Conservation (phyloP, 2,113 vertebrate genomes). For the Scophthalmus maximus region DNA sequence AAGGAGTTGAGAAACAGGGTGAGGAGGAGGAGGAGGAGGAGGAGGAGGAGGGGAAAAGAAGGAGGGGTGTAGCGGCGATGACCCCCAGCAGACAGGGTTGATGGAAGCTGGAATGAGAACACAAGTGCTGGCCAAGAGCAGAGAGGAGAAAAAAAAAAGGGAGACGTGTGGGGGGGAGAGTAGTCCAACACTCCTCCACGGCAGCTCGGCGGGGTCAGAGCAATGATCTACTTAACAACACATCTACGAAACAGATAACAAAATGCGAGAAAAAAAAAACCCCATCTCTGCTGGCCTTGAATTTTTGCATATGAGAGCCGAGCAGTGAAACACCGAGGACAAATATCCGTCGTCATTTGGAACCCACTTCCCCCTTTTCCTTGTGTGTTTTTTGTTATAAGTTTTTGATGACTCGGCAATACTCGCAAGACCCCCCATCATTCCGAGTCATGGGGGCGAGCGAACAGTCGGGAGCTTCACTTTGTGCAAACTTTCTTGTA, state of each 20-base stretch:
- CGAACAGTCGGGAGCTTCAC: not conserved
- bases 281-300: constrained; percentile 23
- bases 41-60: not conserved
- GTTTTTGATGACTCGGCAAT: constrained; percentile 41
- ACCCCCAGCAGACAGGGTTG: constrained; percentile 82
- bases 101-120: constrained; percentile 77
- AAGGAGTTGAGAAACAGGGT: constrained; percentile 59
- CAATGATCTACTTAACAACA: constrained; percentile 43
- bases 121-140: constrained; percentile 61
- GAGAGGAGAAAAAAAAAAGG: constrained; percentile 13
- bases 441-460: constrained; percentile 15
- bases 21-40: not conserved
- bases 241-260: constrained; percentile 26
- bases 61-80: constrained; percentile 41
- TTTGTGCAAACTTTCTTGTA: constrained; percentile 3
- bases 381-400: constrained; percentile 20
- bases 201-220: constrained; percentile 24
- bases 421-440: too few relatives aligned
- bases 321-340: constrained; percentile 1
- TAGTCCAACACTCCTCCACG: constrained; percentile 41
- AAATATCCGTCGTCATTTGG: constrained; percentile 30
- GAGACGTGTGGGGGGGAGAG: constrained; percentile 16
- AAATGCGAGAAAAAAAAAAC: constrained; percentile 5
- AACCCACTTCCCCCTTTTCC: not conserved
- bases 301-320: constrained; percentile 6